Percentiles rank a stretch among this genome's conserved stretches.
Evolutionary conservation across 2,113 vertebrate genomes (phyloP).

Genomic region (Vidua chalybeata): DNA sequence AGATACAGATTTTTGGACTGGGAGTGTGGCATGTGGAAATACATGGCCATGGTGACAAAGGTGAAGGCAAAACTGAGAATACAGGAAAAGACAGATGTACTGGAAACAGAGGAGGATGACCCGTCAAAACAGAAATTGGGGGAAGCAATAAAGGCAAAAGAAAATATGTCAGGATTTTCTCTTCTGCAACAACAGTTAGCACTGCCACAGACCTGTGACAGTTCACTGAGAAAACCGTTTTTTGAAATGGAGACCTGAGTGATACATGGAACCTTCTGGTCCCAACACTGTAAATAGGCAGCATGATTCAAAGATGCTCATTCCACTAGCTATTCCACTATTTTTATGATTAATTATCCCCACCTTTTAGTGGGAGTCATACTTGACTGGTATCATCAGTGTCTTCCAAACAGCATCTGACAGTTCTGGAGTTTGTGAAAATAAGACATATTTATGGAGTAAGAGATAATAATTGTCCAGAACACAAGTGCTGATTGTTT

Average conservation of each 20-base stretch:
- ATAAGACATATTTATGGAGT: neutral
- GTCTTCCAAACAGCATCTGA: neutral
- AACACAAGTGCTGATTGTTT: neutral
- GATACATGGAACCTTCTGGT: neutral
- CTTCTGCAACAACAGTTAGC: neutral
- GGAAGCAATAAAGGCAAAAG: neutral
- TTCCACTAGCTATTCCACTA: neutral
- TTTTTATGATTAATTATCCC: neutral
- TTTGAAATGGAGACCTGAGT: neutral
- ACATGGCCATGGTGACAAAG: neutral
- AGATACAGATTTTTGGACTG: neutral
- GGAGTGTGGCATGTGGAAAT: neutral
- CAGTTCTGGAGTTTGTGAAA: neutral
- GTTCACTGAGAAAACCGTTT: neutral
- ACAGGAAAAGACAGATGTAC: neutral
- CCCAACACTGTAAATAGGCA: neutral
- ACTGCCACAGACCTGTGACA: neutral
- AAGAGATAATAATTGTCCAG: neutral
- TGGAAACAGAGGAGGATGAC: neutral
- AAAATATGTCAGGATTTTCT: neutral
- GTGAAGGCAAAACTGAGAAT: neutral
- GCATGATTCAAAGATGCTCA: neutral
- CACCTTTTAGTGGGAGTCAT: neutral
- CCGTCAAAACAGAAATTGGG: neutral
- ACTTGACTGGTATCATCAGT: neutral